Evolutionary conservation across 2,113 vertebrate genomes (phyloP).

Genomic region (Cryptomyrus ogoouensis): DNA sequence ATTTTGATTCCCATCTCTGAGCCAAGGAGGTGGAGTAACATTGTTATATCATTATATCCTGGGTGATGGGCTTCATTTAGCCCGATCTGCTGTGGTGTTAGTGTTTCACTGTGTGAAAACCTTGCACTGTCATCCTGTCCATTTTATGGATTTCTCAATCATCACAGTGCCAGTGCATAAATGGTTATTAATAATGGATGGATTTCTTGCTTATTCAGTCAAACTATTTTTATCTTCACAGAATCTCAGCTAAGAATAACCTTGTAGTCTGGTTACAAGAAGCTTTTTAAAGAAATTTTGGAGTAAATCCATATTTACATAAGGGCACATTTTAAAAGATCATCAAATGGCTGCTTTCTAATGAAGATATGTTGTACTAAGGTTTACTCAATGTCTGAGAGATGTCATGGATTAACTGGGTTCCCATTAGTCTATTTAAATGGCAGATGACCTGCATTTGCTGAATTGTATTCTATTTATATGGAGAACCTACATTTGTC

Average conservation of each 20-base stretch:
- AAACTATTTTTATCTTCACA: constrained; percentile 3
- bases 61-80: not conserved
- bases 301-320: not conserved
- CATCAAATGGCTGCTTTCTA: not conserved
- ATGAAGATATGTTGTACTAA: not conserved
- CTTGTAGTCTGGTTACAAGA: not conserved
- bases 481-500: not conserved
- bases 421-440: not conserved
- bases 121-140: not conserved
- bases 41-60: not conserved
- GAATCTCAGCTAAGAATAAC: not conserved
- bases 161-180: not conserved
- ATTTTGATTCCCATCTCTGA: not conserved
- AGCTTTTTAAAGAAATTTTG: not conserved
- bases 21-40: not conserved
- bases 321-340: not conserved
- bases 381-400: not conserved
- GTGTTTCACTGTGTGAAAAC: not conserved
- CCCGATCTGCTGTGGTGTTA: not conserved
- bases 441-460: not conserved
- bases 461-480: not conserved
- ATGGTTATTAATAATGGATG: not conserved
- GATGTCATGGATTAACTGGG: not conserved
- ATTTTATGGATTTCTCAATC: not conserved
- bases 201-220: not conserved